A percentile compares a stretch with the other conserved stretches of the same genome.
Conservation (phyloP, 2,113 vertebrate genomes). For the Malurus melanocephalus region DNA sequence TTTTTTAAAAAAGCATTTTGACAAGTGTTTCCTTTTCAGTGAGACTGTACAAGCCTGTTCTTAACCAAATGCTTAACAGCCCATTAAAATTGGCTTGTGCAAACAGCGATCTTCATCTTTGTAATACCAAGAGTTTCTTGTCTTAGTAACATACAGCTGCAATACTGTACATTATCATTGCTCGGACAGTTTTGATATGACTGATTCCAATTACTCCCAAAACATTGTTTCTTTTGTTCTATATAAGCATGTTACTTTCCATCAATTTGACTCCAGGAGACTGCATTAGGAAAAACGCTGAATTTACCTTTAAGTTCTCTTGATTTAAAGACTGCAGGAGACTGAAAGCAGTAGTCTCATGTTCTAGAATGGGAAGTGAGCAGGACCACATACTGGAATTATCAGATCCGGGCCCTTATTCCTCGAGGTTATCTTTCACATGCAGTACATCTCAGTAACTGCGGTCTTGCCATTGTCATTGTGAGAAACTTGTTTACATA, state of each 20-base stretch:
- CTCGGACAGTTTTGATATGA: background rate
- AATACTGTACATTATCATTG: conserved; percentile 21
- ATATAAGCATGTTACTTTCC: conserved; percentile 48
- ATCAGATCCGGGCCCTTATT: conserved; percentile 20
- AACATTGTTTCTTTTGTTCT: conserved; percentile 14
- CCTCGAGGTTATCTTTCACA: conserved; percentile 19
- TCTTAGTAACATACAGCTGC: conserved; percentile 26
- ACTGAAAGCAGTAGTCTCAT: background rate
- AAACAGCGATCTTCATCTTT: conserved; percentile 37
- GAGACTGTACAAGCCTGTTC: conserved; percentile 44
- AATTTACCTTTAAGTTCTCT: conserved; percentile 12
- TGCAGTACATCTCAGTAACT: background rate
- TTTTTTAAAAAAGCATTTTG: conserved; percentile 62
- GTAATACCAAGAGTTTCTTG: conserved; percentile 30
- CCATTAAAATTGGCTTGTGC: conserved; percentile 35
- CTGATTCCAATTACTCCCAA: background rate
- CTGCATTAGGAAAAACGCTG: conserved; percentile 17
- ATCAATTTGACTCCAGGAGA: background rate
- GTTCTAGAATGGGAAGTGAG: background rate
- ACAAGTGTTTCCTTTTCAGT: conserved; percentile 54
- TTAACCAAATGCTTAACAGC: conserved; percentile 48
- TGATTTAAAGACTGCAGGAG: background rate
- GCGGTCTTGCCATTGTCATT: conserved; percentile 13
- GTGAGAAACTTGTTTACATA: conserved; percentile 45
- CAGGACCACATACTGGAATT: background rate